Conservation (phyloP, 35 echinoderm and acorn worm genomes). For the Holothuria glaberrima region DNA sequence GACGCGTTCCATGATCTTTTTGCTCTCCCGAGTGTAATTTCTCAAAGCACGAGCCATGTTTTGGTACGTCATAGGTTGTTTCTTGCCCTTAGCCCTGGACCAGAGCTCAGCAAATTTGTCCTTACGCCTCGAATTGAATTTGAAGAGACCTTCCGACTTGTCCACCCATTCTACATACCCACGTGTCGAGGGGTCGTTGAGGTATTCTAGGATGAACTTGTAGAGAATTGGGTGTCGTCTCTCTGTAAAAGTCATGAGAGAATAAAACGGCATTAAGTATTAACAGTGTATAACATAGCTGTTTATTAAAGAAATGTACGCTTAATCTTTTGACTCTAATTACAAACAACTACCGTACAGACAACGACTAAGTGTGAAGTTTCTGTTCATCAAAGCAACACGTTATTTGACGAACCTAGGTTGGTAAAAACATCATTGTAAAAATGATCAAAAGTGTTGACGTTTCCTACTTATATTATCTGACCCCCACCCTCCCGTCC, state of each 20-base stretch:
- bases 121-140: constrained; percentile 88
- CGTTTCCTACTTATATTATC: too few species aligned
- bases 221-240: constrained; percentile 86
- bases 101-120: constrained; percentile 93
- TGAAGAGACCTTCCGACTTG: constrained; percentile 82
- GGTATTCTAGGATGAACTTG: constrained; percentile 82
- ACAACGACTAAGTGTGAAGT: too few species aligned
- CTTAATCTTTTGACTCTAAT: too few species aligned
- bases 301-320: too few species aligned
- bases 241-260: constrained; percentile 47
- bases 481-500: too few species aligned
- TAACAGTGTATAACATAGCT: too few species aligned
- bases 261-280: too few species aligned
- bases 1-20: constrained; percentile 79
- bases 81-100: constrained; percentile 87
- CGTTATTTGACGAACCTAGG: too few species aligned
- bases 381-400: too few species aligned
- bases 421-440: too few species aligned
- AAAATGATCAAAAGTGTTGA: too few species aligned
- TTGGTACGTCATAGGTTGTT: constrained; percentile 96
- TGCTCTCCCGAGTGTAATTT: constrained; percentile 84
- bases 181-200: constrained; percentile 54
- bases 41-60: constrained; percentile 96
- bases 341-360: too few species aligned
- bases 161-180: constrained; percentile 88